Conservation (phyloP, 2,888 invertebrate species). For the Drosophila anomelani region DNA sequence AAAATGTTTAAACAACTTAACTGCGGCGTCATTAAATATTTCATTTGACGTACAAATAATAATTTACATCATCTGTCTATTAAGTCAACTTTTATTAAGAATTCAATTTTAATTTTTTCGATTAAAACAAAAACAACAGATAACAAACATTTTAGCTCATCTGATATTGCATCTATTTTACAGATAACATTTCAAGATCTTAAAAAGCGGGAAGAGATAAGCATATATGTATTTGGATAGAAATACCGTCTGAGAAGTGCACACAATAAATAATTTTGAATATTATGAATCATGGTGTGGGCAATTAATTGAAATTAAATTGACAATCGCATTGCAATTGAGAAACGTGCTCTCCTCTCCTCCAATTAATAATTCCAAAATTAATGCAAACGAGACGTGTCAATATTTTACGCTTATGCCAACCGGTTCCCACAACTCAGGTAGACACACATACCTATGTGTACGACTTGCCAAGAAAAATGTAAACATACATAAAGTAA, state of each 20-base stretch:
- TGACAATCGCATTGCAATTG: conserved; percentile 23
- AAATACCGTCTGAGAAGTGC: background rate
- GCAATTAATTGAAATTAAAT: conserved; percentile 10
- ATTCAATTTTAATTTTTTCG: too few relatives aligned
- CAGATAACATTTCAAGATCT: background rate
- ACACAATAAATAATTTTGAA: background rate
- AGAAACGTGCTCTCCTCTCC: conserved; percentile 21
- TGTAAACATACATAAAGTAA: conserved; percentile 9
- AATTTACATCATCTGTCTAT: background rate
- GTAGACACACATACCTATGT: background rate
- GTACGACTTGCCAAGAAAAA: background rate
- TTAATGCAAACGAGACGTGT: conserved; percentile 33
- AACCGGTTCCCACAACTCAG: conserved; percentile 17
- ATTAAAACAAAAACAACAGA: too few relatives aligned
- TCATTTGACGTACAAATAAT: background rate
- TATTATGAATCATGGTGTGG: background rate
- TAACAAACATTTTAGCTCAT: background rate
- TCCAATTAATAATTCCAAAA: conserved; percentile 31
- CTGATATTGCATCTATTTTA: background rate
- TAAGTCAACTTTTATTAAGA: background rate
- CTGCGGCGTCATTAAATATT: background rate
- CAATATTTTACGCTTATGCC: conserved; percentile 25
- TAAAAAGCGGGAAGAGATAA: background rate
- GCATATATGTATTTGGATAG: background rate
- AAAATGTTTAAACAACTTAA: too few relatives aligned